These are phyloP conservation scores for Eupsilia transversa DNA, from an alignment of 2,888 invertebrate species.

Conservation along the genomic window DNA sequence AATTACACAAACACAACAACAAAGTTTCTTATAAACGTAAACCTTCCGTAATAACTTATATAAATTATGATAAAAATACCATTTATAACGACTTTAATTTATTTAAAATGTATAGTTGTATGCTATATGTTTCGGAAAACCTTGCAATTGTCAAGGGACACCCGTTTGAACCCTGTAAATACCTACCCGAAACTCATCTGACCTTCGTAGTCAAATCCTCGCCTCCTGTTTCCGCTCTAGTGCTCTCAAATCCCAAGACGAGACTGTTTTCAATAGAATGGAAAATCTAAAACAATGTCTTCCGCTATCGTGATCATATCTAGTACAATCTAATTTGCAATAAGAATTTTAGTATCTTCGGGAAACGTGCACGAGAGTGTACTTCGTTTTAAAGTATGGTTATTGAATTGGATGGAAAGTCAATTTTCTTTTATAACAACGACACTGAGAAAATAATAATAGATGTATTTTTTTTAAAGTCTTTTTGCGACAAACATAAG, in stretches of 20 bases:
- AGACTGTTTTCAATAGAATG: slow-evolving; percentile 46
- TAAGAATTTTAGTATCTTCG: slow-evolving; percentile 52
- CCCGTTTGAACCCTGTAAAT: slow-evolving; percentile 9
- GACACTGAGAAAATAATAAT: neutral
- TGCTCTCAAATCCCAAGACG: slow-evolving; percentile 27
- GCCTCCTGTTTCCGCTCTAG: slow-evolving; percentile 30
- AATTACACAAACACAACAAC: too few relatives aligned
- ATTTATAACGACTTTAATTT: too few relatives aligned
- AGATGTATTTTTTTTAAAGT: neutral
- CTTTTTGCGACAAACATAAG: neutral
- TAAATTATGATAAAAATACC: too few relatives aligned
- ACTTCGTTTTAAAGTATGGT: slow-evolving; percentile 36
- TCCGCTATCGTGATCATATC: slow-evolving; percentile 44
- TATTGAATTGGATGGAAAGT: slow-evolving; percentile 16
- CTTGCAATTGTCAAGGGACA: slow-evolving; percentile 11
- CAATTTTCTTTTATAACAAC: slow-evolving; percentile 23
- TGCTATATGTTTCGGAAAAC: neutral
- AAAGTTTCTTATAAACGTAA: too few relatives aligned
- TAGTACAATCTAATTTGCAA: slow-evolving; percentile 56
- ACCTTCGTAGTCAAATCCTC: slow-evolving; percentile 16
- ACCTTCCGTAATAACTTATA: too few relatives aligned
- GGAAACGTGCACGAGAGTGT: slow-evolving; percentile 28
- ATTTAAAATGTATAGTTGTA: too few relatives aligned
- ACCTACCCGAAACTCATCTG: slow-evolving; percentile 19
- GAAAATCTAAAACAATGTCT: slow-evolving; percentile 59